These are phyloP conservation scores for Eumerus sabulonum DNA, from an alignment of 2,888 invertebrate genomes.

Conservation along the genomic window DNA sequence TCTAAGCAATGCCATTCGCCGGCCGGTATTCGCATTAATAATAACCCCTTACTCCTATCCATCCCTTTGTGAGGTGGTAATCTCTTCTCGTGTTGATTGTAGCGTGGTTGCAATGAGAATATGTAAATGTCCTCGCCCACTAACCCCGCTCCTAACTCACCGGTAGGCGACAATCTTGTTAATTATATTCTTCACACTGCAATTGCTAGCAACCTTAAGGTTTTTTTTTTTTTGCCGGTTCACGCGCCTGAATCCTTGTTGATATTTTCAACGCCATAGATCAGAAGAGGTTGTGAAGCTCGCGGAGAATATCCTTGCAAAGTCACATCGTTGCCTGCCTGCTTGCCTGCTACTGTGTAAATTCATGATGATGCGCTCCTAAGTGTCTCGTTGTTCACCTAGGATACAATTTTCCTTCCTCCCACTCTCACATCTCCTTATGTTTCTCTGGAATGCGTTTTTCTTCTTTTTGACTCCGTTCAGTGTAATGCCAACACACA, in stretches of 20 bases:
- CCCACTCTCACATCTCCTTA: no score
- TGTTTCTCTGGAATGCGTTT: no score
- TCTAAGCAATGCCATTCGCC: no score
- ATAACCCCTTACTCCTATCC: conserved; percentile 52
- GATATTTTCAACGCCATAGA: conserved; percentile 64
- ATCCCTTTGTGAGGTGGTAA: conserved; percentile 25
- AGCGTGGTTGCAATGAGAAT: no score
- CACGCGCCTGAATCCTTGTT: conserved; percentile 57
- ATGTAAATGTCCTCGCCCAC: conserved; percentile 46
- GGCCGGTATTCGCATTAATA: conserved; percentile 62
- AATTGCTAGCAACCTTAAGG: conserved; percentile 50
- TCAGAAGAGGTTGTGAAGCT: conserved; percentile 32
- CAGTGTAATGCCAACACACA: conserved; percentile 50
- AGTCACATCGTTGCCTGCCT: conserved; percentile 16
- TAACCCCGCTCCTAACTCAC: not conserved
- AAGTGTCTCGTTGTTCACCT: conserved; percentile 69
- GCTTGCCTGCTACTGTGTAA: conserved; percentile 43
- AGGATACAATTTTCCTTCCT: conserved; percentile 51
- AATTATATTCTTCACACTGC: conserved; percentile 69
- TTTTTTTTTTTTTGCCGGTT: conserved; percentile 15
- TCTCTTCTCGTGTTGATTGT: no score
- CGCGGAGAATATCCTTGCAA: conserved; percentile 45
- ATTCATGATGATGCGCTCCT: conserved; percentile 69
- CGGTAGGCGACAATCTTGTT: conserved; percentile 67
- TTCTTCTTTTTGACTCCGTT: conserved; percentile 34